Conservation (phyloP, 2,797 vertebrate genomes). For the Poecile montanus region DNA sequence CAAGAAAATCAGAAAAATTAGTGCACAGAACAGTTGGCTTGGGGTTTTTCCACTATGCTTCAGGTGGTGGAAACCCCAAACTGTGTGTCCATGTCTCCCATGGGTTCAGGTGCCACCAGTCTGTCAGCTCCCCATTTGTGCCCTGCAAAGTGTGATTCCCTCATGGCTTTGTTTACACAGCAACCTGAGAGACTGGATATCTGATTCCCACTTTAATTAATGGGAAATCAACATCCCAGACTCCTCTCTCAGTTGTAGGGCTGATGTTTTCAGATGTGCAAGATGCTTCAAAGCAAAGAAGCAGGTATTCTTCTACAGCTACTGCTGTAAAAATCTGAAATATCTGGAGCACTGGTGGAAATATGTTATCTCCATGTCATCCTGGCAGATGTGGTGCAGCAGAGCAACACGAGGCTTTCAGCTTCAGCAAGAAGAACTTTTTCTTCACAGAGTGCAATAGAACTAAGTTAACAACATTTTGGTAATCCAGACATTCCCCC, state of each 20-base stretch:
- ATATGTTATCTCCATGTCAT: rapidly evolving
- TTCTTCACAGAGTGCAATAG: neutral
- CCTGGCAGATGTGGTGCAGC: neutral
- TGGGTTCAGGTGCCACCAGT: rapidly evolving
- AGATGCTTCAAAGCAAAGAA: neutral
- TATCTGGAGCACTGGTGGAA: neutral
- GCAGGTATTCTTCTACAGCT: rapidly evolving
- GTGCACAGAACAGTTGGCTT: neutral
- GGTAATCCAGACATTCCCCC: rapidly evolving
- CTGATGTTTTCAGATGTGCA: neutral
- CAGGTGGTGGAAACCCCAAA: neutral
- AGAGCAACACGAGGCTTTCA: rapidly evolving
- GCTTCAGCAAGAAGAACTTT: neutral
- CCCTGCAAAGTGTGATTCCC: neutral
- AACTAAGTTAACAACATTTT: neutral
- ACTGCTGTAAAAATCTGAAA: neutral
- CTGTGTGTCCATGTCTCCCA: neutral
- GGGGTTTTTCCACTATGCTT: neutral
- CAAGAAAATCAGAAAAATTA: neutral
- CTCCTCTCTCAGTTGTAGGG: neutral
- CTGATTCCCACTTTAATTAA: slow-evolving; percentile 5
- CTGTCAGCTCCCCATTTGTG: neutral
- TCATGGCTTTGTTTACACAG: neutral
- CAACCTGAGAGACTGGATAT: neutral
- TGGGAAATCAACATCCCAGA: neutral